Conservation (phyloP, 2,888 invertebrate genomes). For the Drosophila pegasa region DNA sequence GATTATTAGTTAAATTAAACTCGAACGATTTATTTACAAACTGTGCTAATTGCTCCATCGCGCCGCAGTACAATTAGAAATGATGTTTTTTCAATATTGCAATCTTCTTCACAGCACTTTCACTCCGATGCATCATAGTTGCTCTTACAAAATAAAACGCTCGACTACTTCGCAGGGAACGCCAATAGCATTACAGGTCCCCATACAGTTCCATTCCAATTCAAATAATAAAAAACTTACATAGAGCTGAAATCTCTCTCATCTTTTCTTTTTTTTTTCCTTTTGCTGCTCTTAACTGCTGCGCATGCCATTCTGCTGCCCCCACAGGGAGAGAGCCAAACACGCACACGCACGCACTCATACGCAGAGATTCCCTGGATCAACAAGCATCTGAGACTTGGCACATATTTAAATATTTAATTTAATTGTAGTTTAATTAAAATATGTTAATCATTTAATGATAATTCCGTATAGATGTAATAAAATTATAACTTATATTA, state of each 20-base stretch:
- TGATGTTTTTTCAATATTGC: conserved; percentile 26
- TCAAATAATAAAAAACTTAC: conserved; percentile 36
- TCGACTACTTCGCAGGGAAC: conserved; percentile 63
- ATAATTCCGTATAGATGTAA: background rate
- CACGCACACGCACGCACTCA: background rate
- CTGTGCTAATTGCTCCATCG: conserved; percentile 95
- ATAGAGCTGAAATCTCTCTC: conserved; percentile 11
- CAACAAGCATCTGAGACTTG: conserved; percentile 33
- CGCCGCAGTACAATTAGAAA: conserved; percentile 17
- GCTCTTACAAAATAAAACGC: conserved; percentile 60
- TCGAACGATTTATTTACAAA: conserved; percentile 95
- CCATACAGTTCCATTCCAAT: conserved; percentile 60
- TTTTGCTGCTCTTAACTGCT: conserved; percentile 33
- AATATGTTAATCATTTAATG: background rate
- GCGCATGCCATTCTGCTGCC: conserved; percentile 46
- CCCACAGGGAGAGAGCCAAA: conserved; percentile 20
- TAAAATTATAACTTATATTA: background rate
- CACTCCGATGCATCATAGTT: conserved; percentile 71
- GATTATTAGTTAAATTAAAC: conserved; percentile 85
- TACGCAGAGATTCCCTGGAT: conserved; percentile 20
- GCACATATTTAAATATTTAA: conserved; percentile 1
- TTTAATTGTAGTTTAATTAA: background rate
- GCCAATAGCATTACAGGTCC: conserved; percentile 68
- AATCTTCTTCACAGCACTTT: conserved; percentile 39
- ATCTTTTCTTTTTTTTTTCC: background rate